Evolutionary conservation across 1,140 invertebrate species (phyloP), one percentile per base, ranked within the genome.

Genomic region (Stenopsyche tienmushanensis): DNA sequence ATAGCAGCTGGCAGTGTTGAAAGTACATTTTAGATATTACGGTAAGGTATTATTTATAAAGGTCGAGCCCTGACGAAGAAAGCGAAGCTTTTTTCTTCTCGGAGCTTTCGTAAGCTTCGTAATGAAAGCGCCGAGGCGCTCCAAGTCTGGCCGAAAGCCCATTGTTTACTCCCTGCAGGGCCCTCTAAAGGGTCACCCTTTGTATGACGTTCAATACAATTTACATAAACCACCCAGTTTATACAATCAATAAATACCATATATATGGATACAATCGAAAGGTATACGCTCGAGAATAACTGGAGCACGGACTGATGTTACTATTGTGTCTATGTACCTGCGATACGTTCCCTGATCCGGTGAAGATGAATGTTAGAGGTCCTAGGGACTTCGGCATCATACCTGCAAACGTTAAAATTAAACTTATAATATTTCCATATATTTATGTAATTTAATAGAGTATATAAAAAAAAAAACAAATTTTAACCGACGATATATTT

Each of bases 321-420:
- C n/a, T 72, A 73, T 62, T 73, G 52, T 39, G 68, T 52, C 69
- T 62, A 54, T 47, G 72, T 74, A 83, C 94, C 82, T 92, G 85
- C 1, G 88, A 91, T 0, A 91, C 89, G 72, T 91, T 91, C 34
- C 89, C 89, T 10, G 93, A 93, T 2, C 98, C 98, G 7, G 97
- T 99, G 74, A 99, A 99, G 1, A 99, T 91, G 80, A 99, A 98
- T 0, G 95, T 98, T 1, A 99, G 78, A 0, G 98, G 97, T 0
- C 97, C 98, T 57, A 99, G 90, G 0, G 97, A 99, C 75, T 95
- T 94, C 10, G 98, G 98, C 94, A 99, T 95, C 80, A 96, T 90
- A 13, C 95, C 68, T 70, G 45, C n/a, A n/a, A n/a, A n/a, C n/a
- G n/a, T n/a, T 20, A 63, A 62, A 59, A 59, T 20, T 39, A 39